Percentiles rank a stretch among this genome's conserved stretches.
Conservation (phyloP, 2,797 vertebrate genomes). For the Falco concolor region DNA sequence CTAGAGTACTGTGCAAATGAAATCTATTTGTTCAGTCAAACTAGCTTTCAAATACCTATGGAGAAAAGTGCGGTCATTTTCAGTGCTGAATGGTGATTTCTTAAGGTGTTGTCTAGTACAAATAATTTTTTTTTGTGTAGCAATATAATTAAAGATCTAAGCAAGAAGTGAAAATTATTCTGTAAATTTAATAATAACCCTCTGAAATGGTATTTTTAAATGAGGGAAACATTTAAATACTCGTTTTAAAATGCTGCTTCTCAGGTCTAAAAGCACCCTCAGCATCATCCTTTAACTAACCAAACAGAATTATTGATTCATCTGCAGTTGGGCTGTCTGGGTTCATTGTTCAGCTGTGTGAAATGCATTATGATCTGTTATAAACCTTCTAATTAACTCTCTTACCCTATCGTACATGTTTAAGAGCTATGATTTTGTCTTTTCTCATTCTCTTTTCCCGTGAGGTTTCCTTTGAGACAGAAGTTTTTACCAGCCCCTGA, state of each 20-base stretch:
- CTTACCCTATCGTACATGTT: too few relatives aligned
- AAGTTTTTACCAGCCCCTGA: neutral
- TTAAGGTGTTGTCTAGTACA: neutral
- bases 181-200: neutral
- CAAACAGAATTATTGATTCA: neutral
- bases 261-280: neutral
- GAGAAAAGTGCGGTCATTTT: neutral
- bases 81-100: neutral
- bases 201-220: neutral
- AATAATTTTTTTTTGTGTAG: neutral
- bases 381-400: neutral
- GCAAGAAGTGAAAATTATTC: neutral
- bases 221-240: neutral
- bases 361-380: rapidly evolving
- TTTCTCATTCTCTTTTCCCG: neutral
- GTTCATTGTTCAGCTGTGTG: neutral
- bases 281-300: neutral
- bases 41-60: neutral
- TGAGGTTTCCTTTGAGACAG: neutral
- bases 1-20: neutral
- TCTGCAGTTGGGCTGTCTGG: neutral
- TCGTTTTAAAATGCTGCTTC: neutral
- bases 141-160: neutral
- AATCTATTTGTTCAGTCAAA: neutral
- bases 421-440: neutral